Base-by-base conservation (phyloP, 2,888 invertebrate species). In the Panzeria rudis region DNA sequence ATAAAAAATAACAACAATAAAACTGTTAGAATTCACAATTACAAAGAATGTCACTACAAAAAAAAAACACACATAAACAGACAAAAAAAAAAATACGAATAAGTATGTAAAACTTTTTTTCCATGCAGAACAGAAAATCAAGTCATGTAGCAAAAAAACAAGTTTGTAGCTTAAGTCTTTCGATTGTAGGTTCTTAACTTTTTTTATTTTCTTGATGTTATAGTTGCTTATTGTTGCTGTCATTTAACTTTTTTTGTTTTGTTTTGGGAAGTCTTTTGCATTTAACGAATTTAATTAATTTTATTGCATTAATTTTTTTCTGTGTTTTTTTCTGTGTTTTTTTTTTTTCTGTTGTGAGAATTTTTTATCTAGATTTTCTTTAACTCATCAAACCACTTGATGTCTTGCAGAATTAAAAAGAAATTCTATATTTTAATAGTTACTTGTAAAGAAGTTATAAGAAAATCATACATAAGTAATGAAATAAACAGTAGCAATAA, bases 231-330 rank as follows among this genome's bases (percentile, higher is more conserved):
- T 56, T 76, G 64, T 76, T 62, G 29, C 77, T 54, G 81, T 69
- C 44, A 17, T 78, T 62, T 29, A 59, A 59, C 8, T 35, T 54
- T 56, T 77, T 73, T 29, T 56, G 54, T 54, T 62, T 64, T 72
- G 23, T 61, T 32, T 75, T n/a, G n/a, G n/a, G n/a, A 68, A 75
- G 66, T 72, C 59, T 79, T 82, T 83, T 86, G 82, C 83, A 83
- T 84, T 84, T 54, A 86, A 76, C 71, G 80, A 87, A 84, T 87
- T 86, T 87, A 86, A 87, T 86, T 87, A 87, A 87, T 86, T 86
- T 87, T 87, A 86, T 86, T 86, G 86, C 81, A 86, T 83, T 73
- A 35, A 44, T 69, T 81, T 77, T 66, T 56, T 8, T 38, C 17
- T 1, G 3, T 15, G 11, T 44, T 61, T n/a, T 77, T 56, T 7